Percentiles rank a stretch among this genome's conserved stretches.
These are phyloP conservation scores for Coluber constrictor DNA, from an alignment of 2,797 vertebrate genomes.

Conservation along the genomic window DNA sequence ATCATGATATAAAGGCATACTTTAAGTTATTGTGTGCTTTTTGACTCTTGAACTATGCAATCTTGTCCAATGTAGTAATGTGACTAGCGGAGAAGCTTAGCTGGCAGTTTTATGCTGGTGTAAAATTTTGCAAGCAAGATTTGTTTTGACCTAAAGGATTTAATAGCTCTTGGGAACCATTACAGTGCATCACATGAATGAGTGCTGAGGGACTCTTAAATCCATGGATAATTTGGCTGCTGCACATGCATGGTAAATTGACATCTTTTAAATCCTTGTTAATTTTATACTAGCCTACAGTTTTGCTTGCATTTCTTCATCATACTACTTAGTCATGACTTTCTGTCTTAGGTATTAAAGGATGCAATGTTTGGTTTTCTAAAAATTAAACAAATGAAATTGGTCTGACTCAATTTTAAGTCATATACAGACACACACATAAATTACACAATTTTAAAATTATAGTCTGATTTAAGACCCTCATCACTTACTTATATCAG, in stretches of 20 bases:
- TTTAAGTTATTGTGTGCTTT: slow-evolving; percentile 15
- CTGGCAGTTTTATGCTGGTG: slow-evolving; percentile 40
- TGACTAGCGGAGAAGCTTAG: slow-evolving; percentile 3
- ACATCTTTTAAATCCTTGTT: slow-evolving; percentile 59
- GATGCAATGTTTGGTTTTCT: neutral
- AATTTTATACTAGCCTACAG: slow-evolving; percentile 49
- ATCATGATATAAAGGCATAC: neutral
- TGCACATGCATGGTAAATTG: slow-evolving; percentile 52
- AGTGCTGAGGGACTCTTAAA: slow-evolving; percentile 64
- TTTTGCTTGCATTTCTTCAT: slow-evolving; percentile 44
- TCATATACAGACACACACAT: no score
- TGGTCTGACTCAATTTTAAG: neutral
- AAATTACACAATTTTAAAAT: no score
- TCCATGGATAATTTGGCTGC: slow-evolving; percentile 60
- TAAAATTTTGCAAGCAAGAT: slow-evolving; percentile 54
- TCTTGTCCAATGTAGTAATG: neutral
- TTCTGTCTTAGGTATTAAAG: slow-evolving; percentile 4
- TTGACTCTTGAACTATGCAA: neutral
- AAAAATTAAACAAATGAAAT: slow-evolving; percentile 7
- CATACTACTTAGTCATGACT: slow-evolving; percentile 27
- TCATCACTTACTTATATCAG: neutral
- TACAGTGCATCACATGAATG: slow-evolving; percentile 58
- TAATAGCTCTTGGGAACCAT: slow-evolving; percentile 58
- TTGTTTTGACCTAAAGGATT: slow-evolving; percentile 58
- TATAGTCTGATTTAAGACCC: neutral